Conservation (phyloP, 2,797 vertebrate genomes). For the Myotis pilosus region DNA sequence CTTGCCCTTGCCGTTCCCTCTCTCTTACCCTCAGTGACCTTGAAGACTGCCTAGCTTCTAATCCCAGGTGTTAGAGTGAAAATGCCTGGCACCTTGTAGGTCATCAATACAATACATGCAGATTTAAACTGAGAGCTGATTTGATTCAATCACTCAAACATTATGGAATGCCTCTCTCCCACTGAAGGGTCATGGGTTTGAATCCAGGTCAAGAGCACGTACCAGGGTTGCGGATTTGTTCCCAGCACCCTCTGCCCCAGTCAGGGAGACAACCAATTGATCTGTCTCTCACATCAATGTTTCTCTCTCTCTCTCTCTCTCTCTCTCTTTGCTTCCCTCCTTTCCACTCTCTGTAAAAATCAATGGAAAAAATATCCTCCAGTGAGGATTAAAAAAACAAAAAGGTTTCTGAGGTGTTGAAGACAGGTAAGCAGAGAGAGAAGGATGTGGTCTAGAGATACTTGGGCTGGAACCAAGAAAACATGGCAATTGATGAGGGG, state of each 20-base stretch:
- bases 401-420: background rate
- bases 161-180: slow-evolving; percentile 25
- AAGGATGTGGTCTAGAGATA: background rate
- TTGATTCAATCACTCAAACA: slow-evolving; percentile 21
- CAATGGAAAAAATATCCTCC: too few species aligned
- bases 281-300: too few species aligned
- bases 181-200: background rate
- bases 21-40: background rate
- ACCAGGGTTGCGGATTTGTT: too few species aligned
- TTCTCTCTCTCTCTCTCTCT: too few species aligned
- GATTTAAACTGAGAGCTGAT: background rate
- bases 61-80: background rate
- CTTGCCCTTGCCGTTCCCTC: background rate
- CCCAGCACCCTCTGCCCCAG: too few species aligned
- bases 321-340: too few species aligned
- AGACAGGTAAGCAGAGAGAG: background rate
- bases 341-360: too few species aligned
- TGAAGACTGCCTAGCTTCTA: background rate
- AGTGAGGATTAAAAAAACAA: too few species aligned
- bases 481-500: background rate
- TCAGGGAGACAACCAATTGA: too few species aligned
- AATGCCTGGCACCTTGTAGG: background rate
- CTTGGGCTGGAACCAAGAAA: background rate
- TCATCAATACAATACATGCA: slow-evolving; percentile 30
- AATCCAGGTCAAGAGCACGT: too few species aligned